phyloP scores from a whole-genome alignment of 2,113 vertebrate species.

The Leucoraja erinaceus region DNA sequence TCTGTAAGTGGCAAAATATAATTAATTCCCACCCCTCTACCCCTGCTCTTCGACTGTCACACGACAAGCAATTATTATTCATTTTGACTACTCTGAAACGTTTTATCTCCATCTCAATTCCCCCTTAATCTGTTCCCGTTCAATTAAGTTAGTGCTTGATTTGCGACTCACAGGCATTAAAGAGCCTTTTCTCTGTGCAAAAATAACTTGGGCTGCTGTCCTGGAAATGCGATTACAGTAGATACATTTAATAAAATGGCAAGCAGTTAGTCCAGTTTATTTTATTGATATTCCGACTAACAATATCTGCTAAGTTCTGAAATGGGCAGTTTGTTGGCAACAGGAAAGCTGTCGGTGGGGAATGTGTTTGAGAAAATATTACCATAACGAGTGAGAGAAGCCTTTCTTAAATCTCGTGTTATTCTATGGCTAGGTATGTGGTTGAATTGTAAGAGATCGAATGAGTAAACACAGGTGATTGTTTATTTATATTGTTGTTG shows the following conservation, averaged over 20 bases:
- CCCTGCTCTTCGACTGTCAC: background rate
- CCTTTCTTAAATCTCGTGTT: conserved; percentile 32
- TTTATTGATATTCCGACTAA: conserved; percentile 11
- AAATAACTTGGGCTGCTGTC: background rate
- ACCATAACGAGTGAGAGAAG: conserved; percentile 27
- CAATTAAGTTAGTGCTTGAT: background rate
- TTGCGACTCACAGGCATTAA: background rate
- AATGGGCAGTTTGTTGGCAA: conserved; percentile 16
- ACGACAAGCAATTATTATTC: background rate
- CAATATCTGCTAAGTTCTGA: conserved; percentile 36
- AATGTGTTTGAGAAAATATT: conserved; percentile 36
- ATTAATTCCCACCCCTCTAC: background rate
- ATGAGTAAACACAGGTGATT: conserved; percentile 36
- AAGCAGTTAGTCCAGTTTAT: conserved; percentile 17
- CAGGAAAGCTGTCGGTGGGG: conserved; percentile 9
- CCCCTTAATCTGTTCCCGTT: background rate
- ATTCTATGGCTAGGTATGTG: conserved; percentile 30
- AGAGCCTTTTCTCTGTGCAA: background rate
- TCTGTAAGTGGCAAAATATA: background rate
- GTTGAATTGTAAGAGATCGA: conserved; percentile 34
- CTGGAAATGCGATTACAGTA: conserved; percentile 1
- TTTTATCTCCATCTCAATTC: background rate
- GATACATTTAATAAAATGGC: conserved; percentile 32
- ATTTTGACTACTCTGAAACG: background rate
- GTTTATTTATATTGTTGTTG: conserved; percentile 32